These are phyloP conservation scores for Calidris pugnax DNA, from an alignment of 2,113 vertebrate species.

Conservation along the genomic window DNA sequence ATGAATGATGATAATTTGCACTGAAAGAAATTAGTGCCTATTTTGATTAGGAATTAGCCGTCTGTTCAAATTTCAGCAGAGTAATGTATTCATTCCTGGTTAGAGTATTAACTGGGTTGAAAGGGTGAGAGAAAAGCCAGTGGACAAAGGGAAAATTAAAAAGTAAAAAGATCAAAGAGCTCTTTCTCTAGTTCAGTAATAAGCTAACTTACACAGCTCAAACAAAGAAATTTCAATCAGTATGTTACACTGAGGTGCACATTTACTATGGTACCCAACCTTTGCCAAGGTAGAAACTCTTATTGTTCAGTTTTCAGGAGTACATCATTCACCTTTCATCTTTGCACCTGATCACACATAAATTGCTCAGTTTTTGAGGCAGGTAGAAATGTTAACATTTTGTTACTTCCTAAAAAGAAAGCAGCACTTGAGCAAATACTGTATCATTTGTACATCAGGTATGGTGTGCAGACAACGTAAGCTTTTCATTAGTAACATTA, in stretches of 20 bases:
- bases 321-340: neutral
- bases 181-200: neutral
- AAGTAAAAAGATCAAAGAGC: conserved; percentile 25
- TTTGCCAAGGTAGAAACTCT: neutral
- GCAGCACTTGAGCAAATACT: neutral
- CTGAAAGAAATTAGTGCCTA: conserved; percentile 75
- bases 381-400: neutral
- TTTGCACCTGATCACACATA: neutral
- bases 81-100: conserved; percentile 66
- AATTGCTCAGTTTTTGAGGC: neutral
- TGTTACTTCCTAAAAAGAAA: neutral
- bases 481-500: neutral
- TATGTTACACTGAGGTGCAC: neutral
- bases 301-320: neutral
- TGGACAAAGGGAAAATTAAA: conserved; percentile 53
- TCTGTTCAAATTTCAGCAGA: conserved; percentile 70
- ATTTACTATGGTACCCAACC: neutral
- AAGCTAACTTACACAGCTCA: neutral
- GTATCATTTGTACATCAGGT: neutral
- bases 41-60: conserved; percentile 76
- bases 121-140: conserved; percentile 24
- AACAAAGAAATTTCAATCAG: neutral
- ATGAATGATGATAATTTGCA: conserved; percentile 74
- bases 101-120: conserved; percentile 53
- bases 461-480: neutral